Conservation (phyloP, 1,140 invertebrate species). For the Saccostrea echinata region DNA sequence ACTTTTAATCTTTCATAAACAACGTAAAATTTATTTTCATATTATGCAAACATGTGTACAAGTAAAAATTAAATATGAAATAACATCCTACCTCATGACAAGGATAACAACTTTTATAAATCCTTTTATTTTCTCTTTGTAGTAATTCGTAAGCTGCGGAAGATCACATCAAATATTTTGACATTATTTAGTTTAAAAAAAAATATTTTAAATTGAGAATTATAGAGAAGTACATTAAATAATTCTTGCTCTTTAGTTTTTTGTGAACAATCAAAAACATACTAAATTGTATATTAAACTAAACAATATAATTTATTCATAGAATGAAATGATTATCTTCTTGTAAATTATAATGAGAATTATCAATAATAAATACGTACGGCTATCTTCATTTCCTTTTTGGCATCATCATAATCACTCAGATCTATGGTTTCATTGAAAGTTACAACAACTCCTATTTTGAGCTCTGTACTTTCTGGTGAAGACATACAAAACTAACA, state of each 20-base stretch:
- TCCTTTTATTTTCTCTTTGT: not conserved
- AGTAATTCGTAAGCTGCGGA: not conserved
- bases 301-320: too few species aligned
- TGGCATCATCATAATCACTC: not conserved
- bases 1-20: too few species aligned
- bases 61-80: not conserved
- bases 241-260: too few species aligned
- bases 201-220: too few species aligned
- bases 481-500: not conserved
- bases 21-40: too few species aligned
- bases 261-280: too few species aligned
- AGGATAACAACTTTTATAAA: not conserved
- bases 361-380: not conserved
- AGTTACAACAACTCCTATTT: not conserved
- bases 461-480: not conserved
- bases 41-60: too few species aligned
- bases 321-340: too few species aligned
- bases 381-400: not conserved
- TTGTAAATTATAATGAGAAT: too few species aligned
- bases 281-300: too few species aligned
- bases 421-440: not conserved
- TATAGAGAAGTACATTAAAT: too few species aligned
- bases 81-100: not conserved
- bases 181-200: too few species aligned
- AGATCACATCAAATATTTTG: not conserved